Percentiles rank a stretch among this genome's conserved stretches.
Evolutionary conservation across 2,888 invertebrate genomes (phyloP).

Genomic region (Villa cingulata): DNA sequence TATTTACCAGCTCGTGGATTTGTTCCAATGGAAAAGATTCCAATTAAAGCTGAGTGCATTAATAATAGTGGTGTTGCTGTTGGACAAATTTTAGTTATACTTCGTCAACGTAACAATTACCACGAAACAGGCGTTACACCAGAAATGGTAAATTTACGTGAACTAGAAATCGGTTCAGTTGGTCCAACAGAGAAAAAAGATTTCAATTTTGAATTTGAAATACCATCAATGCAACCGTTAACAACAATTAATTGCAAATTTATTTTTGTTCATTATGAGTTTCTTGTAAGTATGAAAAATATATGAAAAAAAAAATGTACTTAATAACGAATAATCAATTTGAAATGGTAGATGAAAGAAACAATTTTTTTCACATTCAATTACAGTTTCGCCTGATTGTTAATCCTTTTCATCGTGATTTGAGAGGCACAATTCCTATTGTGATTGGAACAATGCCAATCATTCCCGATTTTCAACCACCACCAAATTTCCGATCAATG

Average conservation of each 20-base stretch:
- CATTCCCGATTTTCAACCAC: not conserved
- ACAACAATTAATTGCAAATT: constrained; percentile 52
- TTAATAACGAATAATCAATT: too few species aligned
- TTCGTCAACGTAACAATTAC: not conserved
- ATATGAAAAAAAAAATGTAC: too few species aligned
- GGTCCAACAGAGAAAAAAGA: constrained; percentile 41
- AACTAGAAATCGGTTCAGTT: constrained; percentile 44
- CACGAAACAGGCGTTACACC: not conserved
- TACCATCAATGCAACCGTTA: constrained; percentile 55
- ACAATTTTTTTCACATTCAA: too few species aligned
- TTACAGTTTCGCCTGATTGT: constrained; percentile 46
- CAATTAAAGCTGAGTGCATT: constrained; percentile 48
- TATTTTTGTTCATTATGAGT: constrained; percentile 27
- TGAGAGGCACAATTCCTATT: constrained; percentile 50
- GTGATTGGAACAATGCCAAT: constrained; percentile 60
- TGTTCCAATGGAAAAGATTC: constrained; percentile 16
- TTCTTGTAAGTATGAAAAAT: not conserved
- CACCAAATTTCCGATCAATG: not conserved
- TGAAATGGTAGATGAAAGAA: too few species aligned
- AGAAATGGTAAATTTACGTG: not conserved
- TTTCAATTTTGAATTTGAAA: constrained; percentile 43
- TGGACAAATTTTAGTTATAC: not conserved
- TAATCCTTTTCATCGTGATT: constrained; percentile 50
- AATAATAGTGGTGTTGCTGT: constrained; percentile 36
- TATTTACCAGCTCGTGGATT: not conserved